Evolutionary conservation across 1,140 invertebrate genomes (phyloP), one percentile per base, ranked within the genome.

Genomic region (Drosophila bipectinata): DNA sequence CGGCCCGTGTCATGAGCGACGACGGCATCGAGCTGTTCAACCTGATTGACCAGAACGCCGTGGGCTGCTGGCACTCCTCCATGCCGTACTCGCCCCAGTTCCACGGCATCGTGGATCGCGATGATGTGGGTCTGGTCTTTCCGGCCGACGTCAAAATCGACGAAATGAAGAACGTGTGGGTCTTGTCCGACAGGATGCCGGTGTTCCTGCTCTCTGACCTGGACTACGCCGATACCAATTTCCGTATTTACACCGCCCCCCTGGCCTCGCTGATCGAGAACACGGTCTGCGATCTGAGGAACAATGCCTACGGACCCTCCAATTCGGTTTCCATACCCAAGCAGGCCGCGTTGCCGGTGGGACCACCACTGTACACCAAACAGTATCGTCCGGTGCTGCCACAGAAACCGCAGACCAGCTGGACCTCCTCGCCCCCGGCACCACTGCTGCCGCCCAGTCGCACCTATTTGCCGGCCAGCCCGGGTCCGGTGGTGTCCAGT

Each of bases 141-240:
- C 96, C 96, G 0, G 93, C 94, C 72, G 96, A 97, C 78, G 93
- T 97, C 30, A 96, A 96, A 92, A 95, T 97, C 67, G 94, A 95
- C 73, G 92, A 92, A 12, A 92, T 93, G 57, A 92, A 93, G 68
- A 94, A 94, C 64, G 92, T 95, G 8, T 97, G 96, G 96, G 94
- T 96, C 0, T 94, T 97, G 3, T 96, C 96, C 0, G 96, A 97
- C 83, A 92, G 94, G 30, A 96, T 97, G 96, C 95, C 96, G 1
- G 94, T 95, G 32, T 96, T 97, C 72, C 90, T 97, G 14, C 92
- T 95, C 58, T 93, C 95, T 1, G 94, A 94, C 41, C 87, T 97
- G 8, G 94, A 97, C 80, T 96, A 95, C 69, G 94, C 93, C 26
- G 96, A 97, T 71, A 93, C 96, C 1, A 97, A 97, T 81, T 97